Evolutionary conservation across 2,113 vertebrate species (phyloP).

Genomic region (Podocnemis expansa): DNA sequence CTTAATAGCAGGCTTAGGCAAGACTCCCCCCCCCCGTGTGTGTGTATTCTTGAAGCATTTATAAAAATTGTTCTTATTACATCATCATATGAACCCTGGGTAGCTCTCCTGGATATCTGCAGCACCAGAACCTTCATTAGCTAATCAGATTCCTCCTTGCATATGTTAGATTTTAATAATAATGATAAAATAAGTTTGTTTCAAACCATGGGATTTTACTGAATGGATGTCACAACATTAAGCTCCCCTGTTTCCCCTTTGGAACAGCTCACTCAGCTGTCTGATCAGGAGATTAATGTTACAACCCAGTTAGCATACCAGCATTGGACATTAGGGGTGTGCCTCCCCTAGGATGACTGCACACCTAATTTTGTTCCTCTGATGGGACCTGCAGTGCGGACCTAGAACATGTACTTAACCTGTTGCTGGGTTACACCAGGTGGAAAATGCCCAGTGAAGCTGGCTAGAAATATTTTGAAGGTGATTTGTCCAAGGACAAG

Average conservation of each 20-base stretch:
- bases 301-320: neutral
- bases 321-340: neutral
- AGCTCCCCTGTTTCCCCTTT: neutral
- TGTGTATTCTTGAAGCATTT: neutral
- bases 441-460: neutral
- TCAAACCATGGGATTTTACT: conserved; percentile 45
- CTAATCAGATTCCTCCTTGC: fast-evolving
- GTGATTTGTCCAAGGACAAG: neutral
- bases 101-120: neutral
- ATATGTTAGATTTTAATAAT: fast-evolving
- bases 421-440: neutral
- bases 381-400: neutral
- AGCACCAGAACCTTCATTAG: neutral
- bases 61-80: neutral
- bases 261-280: neutral
- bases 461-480: neutral
- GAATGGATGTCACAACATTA: neutral
- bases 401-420: neutral
- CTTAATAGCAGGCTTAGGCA: neutral
- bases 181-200: conserved; percentile 22
- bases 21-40: neutral
- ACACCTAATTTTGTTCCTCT: neutral
- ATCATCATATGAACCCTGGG: neutral
- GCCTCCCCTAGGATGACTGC: neutral
- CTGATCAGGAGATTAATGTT: neutral